These are phyloP conservation scores for Homarus americanus DNA, from an alignment of 1,140 invertebrate genomes.

Conservation along the genomic window DNA sequence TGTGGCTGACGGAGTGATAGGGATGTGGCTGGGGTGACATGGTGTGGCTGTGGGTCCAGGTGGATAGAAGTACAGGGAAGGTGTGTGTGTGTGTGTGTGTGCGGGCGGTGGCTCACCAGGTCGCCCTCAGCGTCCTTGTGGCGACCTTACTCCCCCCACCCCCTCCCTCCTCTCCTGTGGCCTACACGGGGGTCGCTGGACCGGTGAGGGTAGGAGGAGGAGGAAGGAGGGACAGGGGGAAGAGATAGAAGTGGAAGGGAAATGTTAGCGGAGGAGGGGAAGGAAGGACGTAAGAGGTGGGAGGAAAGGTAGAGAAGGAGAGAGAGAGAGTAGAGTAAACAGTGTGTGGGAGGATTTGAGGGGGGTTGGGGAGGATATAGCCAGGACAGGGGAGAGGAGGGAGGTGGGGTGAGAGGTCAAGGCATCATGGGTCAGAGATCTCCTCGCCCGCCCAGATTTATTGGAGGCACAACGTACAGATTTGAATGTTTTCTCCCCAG, in stretches of 20 bases:
- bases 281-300: not conserved
- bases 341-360: not conserved
- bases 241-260: not conserved
- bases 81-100: not conserved
- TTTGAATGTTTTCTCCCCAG: conserved; percentile 11
- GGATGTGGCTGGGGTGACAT: not conserved
- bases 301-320: not conserved
- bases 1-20: not conserved
- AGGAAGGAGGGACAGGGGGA: not conserved
- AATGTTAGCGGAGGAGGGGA: not conserved
- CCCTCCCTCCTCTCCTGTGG: not conserved
- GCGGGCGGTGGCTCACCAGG: not conserved
- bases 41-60: not conserved
- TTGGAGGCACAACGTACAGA: conserved; percentile 5
- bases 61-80: not conserved
- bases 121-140: not conserved
- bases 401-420: not conserved
- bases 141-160: not conserved
- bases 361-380: not conserved
- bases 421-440: conserved; percentile 2
- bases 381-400: not conserved
- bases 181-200: not conserved
- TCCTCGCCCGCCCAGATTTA: conserved; percentile 3
- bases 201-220: not conserved
- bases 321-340: not conserved